Percentiles rank a stretch among this genome's conserved stretches.
phyloP scores from a whole-genome alignment of 2,888 invertebrate species.

The Tholera decimalis region DNA sequence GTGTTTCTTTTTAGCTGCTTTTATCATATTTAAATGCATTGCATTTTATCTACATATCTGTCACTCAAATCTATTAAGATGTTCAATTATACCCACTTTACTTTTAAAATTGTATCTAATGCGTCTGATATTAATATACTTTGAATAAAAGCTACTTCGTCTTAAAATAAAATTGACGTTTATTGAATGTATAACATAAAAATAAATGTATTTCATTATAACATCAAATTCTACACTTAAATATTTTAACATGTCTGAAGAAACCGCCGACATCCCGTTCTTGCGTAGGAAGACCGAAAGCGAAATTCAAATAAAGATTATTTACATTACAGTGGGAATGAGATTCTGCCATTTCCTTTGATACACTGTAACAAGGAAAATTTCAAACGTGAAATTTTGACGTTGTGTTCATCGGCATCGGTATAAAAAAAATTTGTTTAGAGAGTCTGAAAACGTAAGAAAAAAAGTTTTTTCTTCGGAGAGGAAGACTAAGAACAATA shows the following conservation, averaged over 20 bases:
- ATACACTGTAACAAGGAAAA: slow-evolving; percentile 76
- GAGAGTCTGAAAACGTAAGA: slow-evolving; percentile 79
- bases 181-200: slow-evolving; percentile 12
- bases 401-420: slow-evolving; percentile 79
- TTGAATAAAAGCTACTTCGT: slow-evolving; percentile 9
- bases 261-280: slow-evolving; percentile 27
- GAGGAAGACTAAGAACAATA: slow-evolving; percentile 88
- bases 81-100: background rate
- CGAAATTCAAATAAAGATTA: slow-evolving; percentile 78
- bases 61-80: background rate
- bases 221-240: slow-evolving; percentile 11
- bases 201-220: slow-evolving; percentile 1
- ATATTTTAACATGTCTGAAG: slow-evolving; percentile 34
- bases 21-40: background rate
- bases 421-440: slow-evolving; percentile 85
- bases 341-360: slow-evolving; percentile 76
- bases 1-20: no score
- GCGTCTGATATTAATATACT: background rate
- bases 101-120: background rate
- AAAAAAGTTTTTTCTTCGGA: slow-evolving; percentile 80
- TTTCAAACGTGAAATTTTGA: slow-evolving; percentile 80
- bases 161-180: slow-evolving; percentile 5
- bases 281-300: slow-evolving; percentile 59
- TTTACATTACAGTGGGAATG: slow-evolving; percentile 71
- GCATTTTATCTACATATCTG: background rate